Evolutionary conservation across 2,113 vertebrate species (phyloP), one percentile per base, ranked within the genome.

Genomic region (Synodontis membranacea): DNA sequence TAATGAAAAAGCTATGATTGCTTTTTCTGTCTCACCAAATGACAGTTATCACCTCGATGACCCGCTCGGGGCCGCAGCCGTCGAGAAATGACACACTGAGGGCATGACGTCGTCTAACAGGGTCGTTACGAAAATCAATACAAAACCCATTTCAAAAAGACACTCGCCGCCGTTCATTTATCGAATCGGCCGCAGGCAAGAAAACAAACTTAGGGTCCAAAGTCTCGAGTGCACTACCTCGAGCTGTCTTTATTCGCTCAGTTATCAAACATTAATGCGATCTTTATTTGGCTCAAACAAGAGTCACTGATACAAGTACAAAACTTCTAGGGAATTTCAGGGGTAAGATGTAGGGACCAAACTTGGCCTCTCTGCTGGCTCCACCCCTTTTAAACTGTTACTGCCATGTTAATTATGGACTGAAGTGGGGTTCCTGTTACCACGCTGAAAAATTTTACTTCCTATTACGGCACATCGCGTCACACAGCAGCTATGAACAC

Each of bases 111-210:
- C 97, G 98, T 96, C 97, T 98, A 98, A 98, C 97, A 97, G 97
- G 96, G 96, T 97, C 97, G 97, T 98, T 98, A 98, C 97, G 97
- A 98, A 99, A 99, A 99, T 99, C 98, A 99, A 99, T 99, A 99
- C 97, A 98, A 99, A 99, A 97, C 96, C 98, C 97, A 99, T 99
- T 99, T 98, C 97, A 96, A 97, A 98, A 97, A 98, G 97, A 97
- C 96, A 95, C 89, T 94, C 96, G 97, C 96, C 96, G 97, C 97
- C 95, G 95, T 97, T 98, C 97, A 98, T 98, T 98, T 99, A 98
- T 97, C 97, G 97, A 98, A 97, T 96, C 97, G 96, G 97, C 97
- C 97, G 97, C 94, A 94, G 97, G 97, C 95, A 94, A 93, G 88
- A 85, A 72, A 94, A 93, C 92, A 96, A 97, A 97, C 96, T 97